A percentile compares a stretch with the other conserved stretches of the same genome.
These are phyloP conservation scores for Cassiopea xamachana DNA, from an alignment of 30 jellyfish, hydroid and myxozoan genomes.

Conservation along the genomic window DNA sequence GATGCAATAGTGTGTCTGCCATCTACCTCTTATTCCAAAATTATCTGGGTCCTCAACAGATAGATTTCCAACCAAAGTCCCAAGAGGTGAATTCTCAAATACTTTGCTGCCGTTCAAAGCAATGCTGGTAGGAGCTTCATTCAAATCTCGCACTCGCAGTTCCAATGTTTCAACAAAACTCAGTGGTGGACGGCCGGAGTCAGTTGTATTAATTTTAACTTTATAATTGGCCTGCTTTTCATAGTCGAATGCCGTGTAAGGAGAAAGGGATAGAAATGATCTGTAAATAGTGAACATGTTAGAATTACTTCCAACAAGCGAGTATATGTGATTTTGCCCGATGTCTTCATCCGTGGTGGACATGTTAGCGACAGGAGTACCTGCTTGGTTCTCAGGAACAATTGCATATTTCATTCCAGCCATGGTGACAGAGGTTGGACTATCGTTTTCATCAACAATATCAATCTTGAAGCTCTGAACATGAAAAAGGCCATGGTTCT, in stretches of 20 bases:
- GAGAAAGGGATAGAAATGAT: slow-evolving; percentile 33
- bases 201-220: slow-evolving; percentile 44
- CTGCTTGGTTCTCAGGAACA: slow-evolving; percentile 78
- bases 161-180: slow-evolving; percentile 62
- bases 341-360: slow-evolving; percentile 78
- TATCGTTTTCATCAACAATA: slow-evolving; percentile 74
- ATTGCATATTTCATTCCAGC: slow-evolving; percentile 71
- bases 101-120: slow-evolving; percentile 29
- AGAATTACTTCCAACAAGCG: slow-evolving; percentile 43
- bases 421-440: slow-evolving; percentile 73
- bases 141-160: slow-evolving; percentile 78
- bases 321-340: slow-evolving; percentile 53
- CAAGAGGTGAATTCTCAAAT: slow-evolving; percentile 69
- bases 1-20: slow-evolving; percentile 66
- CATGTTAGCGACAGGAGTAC: slow-evolving; percentile 61
- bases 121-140: slow-evolving; percentile 87
- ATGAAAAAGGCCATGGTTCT: slow-evolving; percentile 68
- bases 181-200: slow-evolving; percentile 85
- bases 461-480: slow-evolving; percentile 56
- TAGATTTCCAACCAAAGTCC: slow-evolving; percentile 62
- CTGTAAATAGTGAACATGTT: not conserved
- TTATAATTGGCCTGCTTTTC: slow-evolving; percentile 18
- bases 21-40: slow-evolving; percentile 7
- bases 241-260: slow-evolving; percentile 52
- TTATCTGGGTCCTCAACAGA: slow-evolving; percentile 88